A percentile compares a stretch with the other conserved stretches of the same genome.
Evolutionary conservation across 2,888 invertebrate genomes (phyloP).

Genomic region (Epistrophella euchroma): DNA sequence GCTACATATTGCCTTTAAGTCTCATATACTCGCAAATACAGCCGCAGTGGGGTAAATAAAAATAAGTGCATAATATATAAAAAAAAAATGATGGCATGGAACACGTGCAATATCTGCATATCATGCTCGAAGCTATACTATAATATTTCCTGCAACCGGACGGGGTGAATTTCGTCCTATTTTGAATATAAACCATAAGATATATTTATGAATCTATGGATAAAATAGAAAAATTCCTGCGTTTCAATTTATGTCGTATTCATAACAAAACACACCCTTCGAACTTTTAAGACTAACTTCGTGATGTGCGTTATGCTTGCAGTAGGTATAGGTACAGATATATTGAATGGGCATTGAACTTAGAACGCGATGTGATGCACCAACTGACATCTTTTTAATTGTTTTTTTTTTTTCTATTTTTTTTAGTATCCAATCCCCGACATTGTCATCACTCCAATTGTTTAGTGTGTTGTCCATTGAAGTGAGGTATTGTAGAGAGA

Average conservation of each 20-base stretch:
- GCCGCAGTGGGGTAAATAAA: slow-evolving; percentile 43
- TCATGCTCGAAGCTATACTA: slow-evolving; percentile 67
- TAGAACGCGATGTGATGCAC: slow-evolving; percentile 44
- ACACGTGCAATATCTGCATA: slow-evolving; percentile 76
- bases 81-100: slow-evolving; percentile 65
- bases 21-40: slow-evolving; percentile 21
- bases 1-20: slow-evolving; percentile 67
- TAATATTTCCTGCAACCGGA: slow-evolving; percentile 65
- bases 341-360: slow-evolving; percentile 73
- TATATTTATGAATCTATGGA: slow-evolving; percentile 45
- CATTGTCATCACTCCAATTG: slow-evolving; percentile 63
- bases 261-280: slow-evolving; percentile 32
- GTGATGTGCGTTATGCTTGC: neutral
- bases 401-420: slow-evolving; percentile 28
- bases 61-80: slow-evolving; percentile 40
- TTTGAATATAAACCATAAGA: slow-evolving; percentile 18
- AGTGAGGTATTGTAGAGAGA: slow-evolving; percentile 16
- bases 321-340: neutral
- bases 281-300: neutral
- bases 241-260: slow-evolving; percentile 19
- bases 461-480: slow-evolving; percentile 55
- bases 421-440: slow-evolving; percentile 35
- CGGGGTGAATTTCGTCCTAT: slow-evolving; percentile 45
- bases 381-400: slow-evolving; percentile 75
- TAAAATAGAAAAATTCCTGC: slow-evolving; percentile 49